Evolutionary conservation across 1,140 invertebrate genomes (phyloP), one percentile per base, ranked within the genome.

Genomic region (Maniola jurtina): DNA sequence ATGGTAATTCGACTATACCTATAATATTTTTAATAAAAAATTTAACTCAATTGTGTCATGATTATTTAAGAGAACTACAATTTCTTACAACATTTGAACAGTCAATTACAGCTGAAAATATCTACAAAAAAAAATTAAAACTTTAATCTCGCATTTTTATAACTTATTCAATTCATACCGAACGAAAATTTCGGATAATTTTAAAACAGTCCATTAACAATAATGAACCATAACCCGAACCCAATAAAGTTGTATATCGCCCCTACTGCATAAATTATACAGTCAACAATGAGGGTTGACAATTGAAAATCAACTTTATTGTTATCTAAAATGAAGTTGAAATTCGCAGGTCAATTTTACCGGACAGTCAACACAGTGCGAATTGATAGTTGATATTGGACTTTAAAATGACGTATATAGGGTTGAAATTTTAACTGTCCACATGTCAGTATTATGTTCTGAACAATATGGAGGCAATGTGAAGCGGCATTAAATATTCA

Each of bases 401-500:
- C 34, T 67, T 71, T 66, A 62, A 40, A 9, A 5, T 6, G 9
- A 13, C 11, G 11, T 15, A 11, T 57, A 52, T 69, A 72, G 63
- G 61, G 60, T 60, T 54, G 60, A 62, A 57, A 42, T 54, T 60
- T 15, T 15, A 60, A 60, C 61, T 33, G 48, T 38, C 35, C 8
- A 35, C 5, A 7, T n/a, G 61, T 38, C 61, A 48, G 66, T 68
- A 72, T 72, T 73, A 67, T 67, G 48, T 67, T 59, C 54, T 42
- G 62, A 72, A 72, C 73, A 75, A 75, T 72, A 72, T 75, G 70
- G 50, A 69, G 52, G 66, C 64, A 60, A 52, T 54, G 45, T n/a
- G 48, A 64, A 38, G 59, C 65, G 60, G 34, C 61, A 74, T 77
- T 74, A 77, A 77, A 75, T 69, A 75, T 77, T 75, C 70, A 75